phyloP scores from a whole-genome alignment of 2,888 invertebrate species.

The Onchidella celtica region DNA sequence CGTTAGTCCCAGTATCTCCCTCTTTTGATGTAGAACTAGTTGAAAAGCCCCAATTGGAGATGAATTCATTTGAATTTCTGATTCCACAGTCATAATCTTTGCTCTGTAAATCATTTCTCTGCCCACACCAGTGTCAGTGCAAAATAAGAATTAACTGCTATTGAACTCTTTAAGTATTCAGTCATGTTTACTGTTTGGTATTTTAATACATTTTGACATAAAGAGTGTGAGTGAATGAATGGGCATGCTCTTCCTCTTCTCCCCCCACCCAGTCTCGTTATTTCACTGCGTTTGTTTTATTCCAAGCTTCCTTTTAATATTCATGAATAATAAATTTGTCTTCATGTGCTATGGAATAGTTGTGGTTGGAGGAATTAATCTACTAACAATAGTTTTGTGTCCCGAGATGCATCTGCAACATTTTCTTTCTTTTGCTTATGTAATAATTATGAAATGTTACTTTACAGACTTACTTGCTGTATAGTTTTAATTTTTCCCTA shows the following conservation, averaged over 20 bases:
- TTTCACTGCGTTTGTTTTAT: too few species aligned
- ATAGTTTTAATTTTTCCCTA: background rate
- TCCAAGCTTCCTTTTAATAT: too few species aligned
- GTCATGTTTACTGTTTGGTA: background rate
- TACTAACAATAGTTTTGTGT: background rate
- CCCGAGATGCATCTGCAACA: background rate
- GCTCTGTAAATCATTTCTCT: background rate
- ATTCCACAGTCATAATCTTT: background rate
- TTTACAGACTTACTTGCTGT: background rate
- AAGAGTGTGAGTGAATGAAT: background rate
- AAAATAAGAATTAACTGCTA: background rate
- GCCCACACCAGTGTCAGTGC: too few species aligned
- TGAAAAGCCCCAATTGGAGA: background rate
- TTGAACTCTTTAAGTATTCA: background rate
- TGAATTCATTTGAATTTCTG: background rate
- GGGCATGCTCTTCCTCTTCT: too few species aligned
- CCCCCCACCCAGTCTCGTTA: too few species aligned
- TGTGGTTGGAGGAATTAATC: background rate
- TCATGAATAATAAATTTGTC: background rate
- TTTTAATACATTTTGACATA: background rate
- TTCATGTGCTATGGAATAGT: background rate
- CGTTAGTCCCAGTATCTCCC: too few species aligned
- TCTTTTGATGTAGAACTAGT: background rate
- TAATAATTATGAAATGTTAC: background rate
- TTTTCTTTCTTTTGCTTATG: background rate